Percentiles rank a stretch among this genome's conserved stretches.
phyloP scores from a whole-genome alignment of 1,140 invertebrate species.

The Diorhabda sublineata region DNA sequence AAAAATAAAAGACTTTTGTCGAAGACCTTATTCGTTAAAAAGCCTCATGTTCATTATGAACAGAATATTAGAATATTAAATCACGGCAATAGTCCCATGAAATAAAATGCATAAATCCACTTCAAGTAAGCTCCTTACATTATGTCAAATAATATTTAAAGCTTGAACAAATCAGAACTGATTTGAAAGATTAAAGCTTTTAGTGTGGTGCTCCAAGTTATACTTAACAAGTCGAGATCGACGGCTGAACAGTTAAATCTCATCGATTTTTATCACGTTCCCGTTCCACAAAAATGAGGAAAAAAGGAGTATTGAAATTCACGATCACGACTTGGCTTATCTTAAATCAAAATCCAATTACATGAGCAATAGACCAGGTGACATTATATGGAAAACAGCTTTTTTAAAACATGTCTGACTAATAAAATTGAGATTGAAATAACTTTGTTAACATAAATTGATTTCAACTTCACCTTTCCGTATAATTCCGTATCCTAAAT shows the following conservation, averaged over 20 bases:
- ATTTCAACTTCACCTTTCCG: too few species aligned
- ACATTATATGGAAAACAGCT: background rate
- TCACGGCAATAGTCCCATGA: too few species aligned
- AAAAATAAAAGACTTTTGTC: too few species aligned
- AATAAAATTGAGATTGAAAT: background rate
- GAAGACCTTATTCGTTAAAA: too few species aligned
- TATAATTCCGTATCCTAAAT: too few species aligned
- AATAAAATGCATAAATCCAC: background rate
- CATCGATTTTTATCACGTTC: background rate
- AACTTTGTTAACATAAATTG: background rate
- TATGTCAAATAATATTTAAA: background rate
- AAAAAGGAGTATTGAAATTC: constrained; percentile 8
- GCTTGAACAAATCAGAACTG: background rate
- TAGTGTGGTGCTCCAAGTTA: background rate
- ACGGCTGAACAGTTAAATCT: background rate
- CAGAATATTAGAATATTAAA: too few species aligned
- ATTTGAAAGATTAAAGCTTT: background rate
- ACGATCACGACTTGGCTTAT: background rate
- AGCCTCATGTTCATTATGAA: too few species aligned
- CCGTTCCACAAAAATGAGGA: background rate
- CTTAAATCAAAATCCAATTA: constrained; percentile 1
- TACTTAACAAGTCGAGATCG: background rate
- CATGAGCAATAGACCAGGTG: background rate
- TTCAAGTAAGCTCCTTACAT: background rate
- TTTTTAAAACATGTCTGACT: background rate